Base-by-base conservation (phyloP, 1,140 invertebrate species). In the Drosophila dunni region DNA sequence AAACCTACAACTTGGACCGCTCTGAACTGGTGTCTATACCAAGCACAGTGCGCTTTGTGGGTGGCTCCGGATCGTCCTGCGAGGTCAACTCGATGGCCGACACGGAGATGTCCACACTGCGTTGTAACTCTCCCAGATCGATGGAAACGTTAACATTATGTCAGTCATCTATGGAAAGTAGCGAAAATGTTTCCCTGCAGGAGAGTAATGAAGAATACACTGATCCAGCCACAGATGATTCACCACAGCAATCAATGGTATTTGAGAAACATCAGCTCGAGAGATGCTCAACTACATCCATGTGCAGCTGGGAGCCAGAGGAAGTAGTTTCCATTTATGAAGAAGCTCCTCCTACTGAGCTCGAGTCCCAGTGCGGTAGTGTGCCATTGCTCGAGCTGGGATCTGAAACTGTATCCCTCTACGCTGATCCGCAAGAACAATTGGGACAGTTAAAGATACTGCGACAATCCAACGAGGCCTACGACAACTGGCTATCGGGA, bases 261-360 rank as follows among this genome's bases (percentile, higher is more conserved):
- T 13, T 46, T n/a, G 15, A 56, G 24, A 5, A n/a, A 2, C 20
- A 5, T 5, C 53, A 20, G 33, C 17, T 51, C 40, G 78, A 78
- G 10, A 64, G 78, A n/a, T 73, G 68, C 29, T 88, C 83, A 7
- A 86, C 67, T 1, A 84, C 66, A 2, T 89, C 83, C 33, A 77
- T 88, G 60, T 83, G 80, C 66, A 89, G 84, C 50, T 88, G 77
- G 79, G 84, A 88, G 10, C 46, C 63, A n/a, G 69, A 78, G 5
- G 72, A 72, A 13, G 54, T 56, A 3, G 24, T 76, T 20, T 81
- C 78, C 7, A 34, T 48, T 33, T 63, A 53, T 11, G 58, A 51
- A 29, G 56, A 58, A 13, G 11, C 62, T 7, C 38, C 38, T 1
- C 15, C 17, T 6, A 29, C 46, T 7, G 57, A 54, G 7, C 20